These are phyloP conservation scores for Pseudanteris insignis DNA, from an alignment of 2,888 invertebrate species.

Conservation along the genomic window DNA sequence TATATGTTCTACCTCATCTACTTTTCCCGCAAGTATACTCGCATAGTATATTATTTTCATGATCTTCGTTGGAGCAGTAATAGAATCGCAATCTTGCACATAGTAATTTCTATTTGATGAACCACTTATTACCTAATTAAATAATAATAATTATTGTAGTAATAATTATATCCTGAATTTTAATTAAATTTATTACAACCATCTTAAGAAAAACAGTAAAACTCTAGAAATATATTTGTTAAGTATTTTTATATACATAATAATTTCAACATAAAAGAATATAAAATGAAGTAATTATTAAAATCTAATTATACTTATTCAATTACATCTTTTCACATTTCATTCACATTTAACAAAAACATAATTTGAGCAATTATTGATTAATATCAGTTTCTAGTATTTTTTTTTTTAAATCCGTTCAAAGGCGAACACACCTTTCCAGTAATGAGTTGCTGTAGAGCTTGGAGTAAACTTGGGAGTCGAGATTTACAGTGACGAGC, in stretches of 20 bases:
- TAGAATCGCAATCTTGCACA: conserved; percentile 85
- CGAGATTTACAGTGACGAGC: conserved; percentile 73
- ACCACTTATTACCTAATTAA: conserved; percentile 76
- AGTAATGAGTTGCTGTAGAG: conserved; percentile 88
- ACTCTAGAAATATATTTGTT: no score
- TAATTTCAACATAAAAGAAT: no score
- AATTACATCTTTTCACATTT: no score
- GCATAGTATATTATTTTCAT: conserved; percentile 92
- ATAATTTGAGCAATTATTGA: background rate
- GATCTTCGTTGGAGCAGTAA: conserved; percentile 86
- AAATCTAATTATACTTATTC: no score
- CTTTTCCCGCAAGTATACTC: conserved; percentile 83
- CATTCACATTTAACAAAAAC: no score
- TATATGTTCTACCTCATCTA: no score
- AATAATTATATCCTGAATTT: no score
- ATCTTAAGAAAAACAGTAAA: no score
- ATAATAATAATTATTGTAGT: conserved; percentile 4
- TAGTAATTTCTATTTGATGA: conserved; percentile 77
- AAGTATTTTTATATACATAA: no score
- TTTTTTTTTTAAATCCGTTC: conserved; percentile 37
- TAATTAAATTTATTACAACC: no score
- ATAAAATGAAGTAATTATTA: no score
- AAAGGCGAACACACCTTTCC: conserved; percentile 69
- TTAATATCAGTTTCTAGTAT: no score
- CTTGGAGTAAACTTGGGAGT: conserved; percentile 76